phyloP scores from a whole-genome alignment of 2,797 vertebrate genomes.

The Cercopithecus neglectus region DNA sequence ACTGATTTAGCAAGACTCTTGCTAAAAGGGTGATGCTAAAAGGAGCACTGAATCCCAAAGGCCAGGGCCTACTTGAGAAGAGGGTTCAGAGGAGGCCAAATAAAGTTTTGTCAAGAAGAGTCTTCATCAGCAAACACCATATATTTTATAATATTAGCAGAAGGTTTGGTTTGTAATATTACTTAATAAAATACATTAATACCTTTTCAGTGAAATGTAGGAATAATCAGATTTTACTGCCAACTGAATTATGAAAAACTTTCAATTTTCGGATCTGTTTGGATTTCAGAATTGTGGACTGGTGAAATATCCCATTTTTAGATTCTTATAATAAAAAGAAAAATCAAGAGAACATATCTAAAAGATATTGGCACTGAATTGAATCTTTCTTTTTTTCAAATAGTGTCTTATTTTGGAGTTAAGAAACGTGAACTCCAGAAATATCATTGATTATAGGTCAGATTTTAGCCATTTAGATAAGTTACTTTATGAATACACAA shows the following conservation, averaged over 20 bases:
- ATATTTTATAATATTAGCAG: background rate
- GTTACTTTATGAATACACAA: background rate
- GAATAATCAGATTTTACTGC: background rate
- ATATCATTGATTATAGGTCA: background rate
- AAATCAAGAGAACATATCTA: background rate
- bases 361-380: background rate
- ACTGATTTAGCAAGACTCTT: background rate
- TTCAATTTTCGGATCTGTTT: background rate
- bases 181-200: background rate
- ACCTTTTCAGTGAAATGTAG: background rate
- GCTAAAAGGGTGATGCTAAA: background rate
- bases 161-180: background rate
- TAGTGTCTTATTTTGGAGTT: background rate
- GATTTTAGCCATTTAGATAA: background rate
- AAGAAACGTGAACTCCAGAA: background rate
- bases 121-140: background rate
- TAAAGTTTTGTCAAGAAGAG: background rate
- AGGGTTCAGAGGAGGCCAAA: background rate
- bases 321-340: background rate
- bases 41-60: background rate
- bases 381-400: background rate
- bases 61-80: background rate
- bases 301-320: background rate
- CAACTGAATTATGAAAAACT: background rate
- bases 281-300: background rate